Evolutionary conservation across 1,140 invertebrate species (phyloP), one percentile per base, ranked within the genome.

Genomic region (Musca vetustissima): DNA sequence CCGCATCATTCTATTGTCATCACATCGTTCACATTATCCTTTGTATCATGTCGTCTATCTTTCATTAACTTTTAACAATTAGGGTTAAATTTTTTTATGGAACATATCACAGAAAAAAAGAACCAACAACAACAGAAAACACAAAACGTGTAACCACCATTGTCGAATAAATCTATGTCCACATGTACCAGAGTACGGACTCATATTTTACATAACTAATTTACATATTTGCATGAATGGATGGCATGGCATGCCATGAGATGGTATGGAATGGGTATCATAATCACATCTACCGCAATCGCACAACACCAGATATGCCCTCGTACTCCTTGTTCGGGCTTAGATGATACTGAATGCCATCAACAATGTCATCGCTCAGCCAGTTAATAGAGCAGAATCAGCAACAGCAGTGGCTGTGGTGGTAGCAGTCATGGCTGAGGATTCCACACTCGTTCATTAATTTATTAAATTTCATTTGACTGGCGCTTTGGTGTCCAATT

Each of bases 401-500:
- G 28, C 28, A 32, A 9, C 9, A 32, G 28, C 28, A 32, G 4
- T 43, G 36, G 36, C 28, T 43, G 7, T 43, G 36, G 36, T 2
- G 8, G 28, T 8, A 28, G 28, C 28, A 28, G 28, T 28, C 3
- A 28, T 28, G 36, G 36, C 36, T 13, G 11, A 1, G 4, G 36
- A 43, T 43, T 43, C 36, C 36, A 43, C 36, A 43, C 57, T 52
- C 50, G 28, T 67, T 36, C 66, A 53, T 67, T 53, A 67, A 53
- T 67, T 67, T 53, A 67, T 52, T 53, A 52, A 52, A 57, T 53
- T 52, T 57, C 48, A 50, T 66, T 66, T 66, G 49, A 66, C 47
- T 66, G 64, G 61, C 68, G 70, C 70, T 67, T 48, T 75, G 77
- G 77, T 79, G 77, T 79, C 77, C 77, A 79, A 79, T 79, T 79